phyloP scores from a whole-genome alignment of 2,888 invertebrate genomes.

The Machimus rusticus region DNA sequence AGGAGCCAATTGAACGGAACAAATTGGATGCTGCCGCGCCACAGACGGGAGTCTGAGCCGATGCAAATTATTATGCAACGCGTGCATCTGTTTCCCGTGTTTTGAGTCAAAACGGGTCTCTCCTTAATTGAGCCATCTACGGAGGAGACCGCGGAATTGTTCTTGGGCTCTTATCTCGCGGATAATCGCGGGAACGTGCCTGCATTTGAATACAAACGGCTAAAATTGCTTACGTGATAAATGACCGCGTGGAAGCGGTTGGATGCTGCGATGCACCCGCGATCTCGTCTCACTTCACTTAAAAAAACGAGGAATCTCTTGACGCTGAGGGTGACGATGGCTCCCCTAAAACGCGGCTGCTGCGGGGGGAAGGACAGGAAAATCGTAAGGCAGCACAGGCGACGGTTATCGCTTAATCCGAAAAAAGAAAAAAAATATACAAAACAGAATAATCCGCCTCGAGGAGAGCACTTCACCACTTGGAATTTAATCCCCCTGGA shows the following conservation, averaged over 20 bases:
- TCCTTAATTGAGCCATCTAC: slow-evolving; percentile 23
- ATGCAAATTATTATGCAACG: slow-evolving; percentile 10
- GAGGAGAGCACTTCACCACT: background rate
- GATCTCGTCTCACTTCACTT: background rate
- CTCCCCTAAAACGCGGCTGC: background rate
- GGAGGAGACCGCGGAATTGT: background rate
- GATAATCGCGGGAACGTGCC: slow-evolving; percentile 26
- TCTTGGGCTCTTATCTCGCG: background rate
- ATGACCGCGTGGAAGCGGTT: background rate
- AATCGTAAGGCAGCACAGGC: background rate
- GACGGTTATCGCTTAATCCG: slow-evolving; percentile 1
- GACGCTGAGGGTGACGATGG: background rate
- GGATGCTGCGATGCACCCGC: background rate
- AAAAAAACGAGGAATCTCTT: background rate
- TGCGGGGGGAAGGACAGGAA: background rate
- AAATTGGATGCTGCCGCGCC: background rate
- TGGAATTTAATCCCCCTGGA: slow-evolving; percentile 19
- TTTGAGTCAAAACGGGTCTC: slow-evolving; percentile 11
- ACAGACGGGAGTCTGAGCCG: background rate
- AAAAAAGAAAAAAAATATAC: background rate
- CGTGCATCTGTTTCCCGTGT: slow-evolving; percentile 15
- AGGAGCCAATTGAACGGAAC: slow-evolving; percentile 7
- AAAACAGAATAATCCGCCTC: slow-evolving; percentile 7
- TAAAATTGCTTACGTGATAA: slow-evolving; percentile 4
- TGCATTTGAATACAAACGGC: slow-evolving; percentile 23